These are phyloP conservation scores for Columba janthina DNA, from an alignment of 2,113 vertebrate genomes.

Conservation along the genomic window DNA sequence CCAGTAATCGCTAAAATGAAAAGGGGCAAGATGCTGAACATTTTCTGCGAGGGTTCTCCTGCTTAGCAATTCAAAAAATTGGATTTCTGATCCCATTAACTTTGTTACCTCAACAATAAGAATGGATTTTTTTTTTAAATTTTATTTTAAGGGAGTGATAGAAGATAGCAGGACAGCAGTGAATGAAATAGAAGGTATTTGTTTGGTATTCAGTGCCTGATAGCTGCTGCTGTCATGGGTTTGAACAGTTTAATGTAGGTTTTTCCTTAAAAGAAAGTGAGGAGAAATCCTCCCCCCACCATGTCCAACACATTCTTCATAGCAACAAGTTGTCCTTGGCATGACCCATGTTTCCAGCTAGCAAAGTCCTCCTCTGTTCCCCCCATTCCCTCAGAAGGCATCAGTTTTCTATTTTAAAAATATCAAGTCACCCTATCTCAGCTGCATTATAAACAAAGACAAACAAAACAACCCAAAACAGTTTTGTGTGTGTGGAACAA, in stretches of 20 bases:
- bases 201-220: background rate
- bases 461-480: constrained; percentile 63
- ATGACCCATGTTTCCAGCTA: constrained; percentile 56
- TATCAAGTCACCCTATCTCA: constrained; percentile 62
- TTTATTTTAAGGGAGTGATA: background rate
- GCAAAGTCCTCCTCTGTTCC: constrained; percentile 15
- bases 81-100: background rate
- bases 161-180: background rate
- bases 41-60: background rate
- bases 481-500: constrained; percentile 47
- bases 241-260: background rate
- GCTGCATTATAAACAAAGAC: constrained; percentile 66
- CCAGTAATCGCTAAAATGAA: background rate
- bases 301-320: constrained; percentile 1
- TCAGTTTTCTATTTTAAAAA: constrained; percentile 67
- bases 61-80: background rate
- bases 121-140: background rate
- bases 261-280: background rate
- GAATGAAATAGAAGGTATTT: background rate
- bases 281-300: background rate
- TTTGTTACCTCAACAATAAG: background rate
- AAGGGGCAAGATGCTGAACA: background rate
- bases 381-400: constrained; percentile 48
- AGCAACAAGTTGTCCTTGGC: constrained; percentile 49
- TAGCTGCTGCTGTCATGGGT: background rate